Base-by-base conservation (phyloP, 1,140 invertebrate species). In the Proctacanthus coquilletti region DNA sequence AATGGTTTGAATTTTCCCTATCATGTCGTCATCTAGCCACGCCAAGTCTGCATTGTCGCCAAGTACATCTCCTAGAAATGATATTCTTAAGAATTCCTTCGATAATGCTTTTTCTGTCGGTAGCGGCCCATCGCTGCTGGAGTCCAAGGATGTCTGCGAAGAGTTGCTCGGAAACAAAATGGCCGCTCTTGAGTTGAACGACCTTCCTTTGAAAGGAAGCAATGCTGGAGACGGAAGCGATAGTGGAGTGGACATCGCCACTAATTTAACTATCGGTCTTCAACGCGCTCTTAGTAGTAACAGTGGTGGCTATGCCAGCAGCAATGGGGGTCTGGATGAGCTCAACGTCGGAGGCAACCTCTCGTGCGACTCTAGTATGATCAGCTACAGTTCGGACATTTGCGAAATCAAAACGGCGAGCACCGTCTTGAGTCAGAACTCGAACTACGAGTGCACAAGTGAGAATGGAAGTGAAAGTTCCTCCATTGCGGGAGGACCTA, bases 391-490 rank as follows among this genome's bases (percentile, higher is more conserved):
- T 44, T 83, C 77, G 2, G 77, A 77, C 5, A 76, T 3, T 38
- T 71, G 14, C 64, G 65, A 1, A 62, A 54, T 35, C 51, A 63
- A 41, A 61, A 66, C 36, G 67, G 64, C 3, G 63, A 61, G 25
- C 53, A 57, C 36, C 40, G 39, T 42, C 48, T 61, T 51, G 43
- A 62, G 53, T 21, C 21, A 45, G 14, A 53, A 53, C 15, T 36
- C 43, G 20, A 56, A 56, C 14, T 66, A 65, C 3, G 70, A 73
- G 42, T 66, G 69, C 9, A 72, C 71, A 15, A 76, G 73, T 46
- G 75, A 77, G 42, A 71, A 75, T 41, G 78, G 80, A 14, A 81
- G 78, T 44, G 80, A 83, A 49, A 80, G 77, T 51, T 80, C 77
- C 0, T 79, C 77, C 0, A 54, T 80, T 19, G 62, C 69, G 6